Conservation (phyloP, 2,113 vertebrate species). For the Emydura subglobosa region DNA sequence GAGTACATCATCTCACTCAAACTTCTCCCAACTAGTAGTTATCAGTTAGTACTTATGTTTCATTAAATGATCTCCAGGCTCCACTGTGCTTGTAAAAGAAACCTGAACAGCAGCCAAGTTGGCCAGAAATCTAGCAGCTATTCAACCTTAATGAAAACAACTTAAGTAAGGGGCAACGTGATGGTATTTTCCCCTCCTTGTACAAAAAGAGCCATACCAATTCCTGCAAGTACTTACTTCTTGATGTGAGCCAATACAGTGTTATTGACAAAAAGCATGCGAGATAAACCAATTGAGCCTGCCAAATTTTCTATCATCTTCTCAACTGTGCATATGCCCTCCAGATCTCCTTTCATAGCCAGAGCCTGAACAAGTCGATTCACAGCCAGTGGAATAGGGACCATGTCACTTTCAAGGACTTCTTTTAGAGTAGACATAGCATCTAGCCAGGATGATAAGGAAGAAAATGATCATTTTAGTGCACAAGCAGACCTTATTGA, state of each 20-base stretch:
- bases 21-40: not conserved
- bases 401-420: conserved; percentile 70
- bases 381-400: conserved; percentile 76
- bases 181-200: not conserved
- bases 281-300: conserved; percentile 71
- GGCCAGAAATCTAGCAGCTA: not conserved
- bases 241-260: conserved; percentile 84
- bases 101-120: not conserved
- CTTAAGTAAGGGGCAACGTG: not conserved
- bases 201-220: not conserved
- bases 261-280: conserved; percentile 88
- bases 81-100: not conserved
- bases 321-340: conserved; percentile 81
- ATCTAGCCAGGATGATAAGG: conserved; percentile 72
- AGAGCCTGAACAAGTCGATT: conserved; percentile 81
- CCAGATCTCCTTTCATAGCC: conserved; percentile 79
- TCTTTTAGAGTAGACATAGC: conserved; percentile 79
- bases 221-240: conserved; percentile 82
- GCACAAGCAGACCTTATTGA: not conserved
- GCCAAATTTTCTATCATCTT: conserved; percentile 66
- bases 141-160: not conserved
- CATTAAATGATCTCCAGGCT: not conserved
- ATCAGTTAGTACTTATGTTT: not conserved
- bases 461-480: not conserved
- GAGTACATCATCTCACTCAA: not conserved